Evolutionary conservation across 2,797 vertebrate species (phyloP).

Genomic region (Chaetodon trifasciatus): DNA sequence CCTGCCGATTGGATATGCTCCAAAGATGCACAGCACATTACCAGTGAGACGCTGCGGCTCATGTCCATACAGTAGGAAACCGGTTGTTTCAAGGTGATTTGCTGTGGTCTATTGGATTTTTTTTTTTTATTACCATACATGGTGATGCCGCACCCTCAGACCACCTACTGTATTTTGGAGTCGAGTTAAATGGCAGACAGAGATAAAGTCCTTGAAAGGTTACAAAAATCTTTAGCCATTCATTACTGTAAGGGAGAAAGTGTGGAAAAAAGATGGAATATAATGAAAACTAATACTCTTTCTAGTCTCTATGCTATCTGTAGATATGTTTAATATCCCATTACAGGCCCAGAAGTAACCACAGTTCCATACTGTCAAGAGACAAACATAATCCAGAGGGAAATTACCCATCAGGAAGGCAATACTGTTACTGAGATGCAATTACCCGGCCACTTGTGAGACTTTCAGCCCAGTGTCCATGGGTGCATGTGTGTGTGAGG

Average conservation of each 20-base stretch:
- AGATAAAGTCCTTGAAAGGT: slow-evolving; percentile 82
- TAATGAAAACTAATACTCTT: slow-evolving; percentile 86
- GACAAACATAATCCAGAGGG: slow-evolving; percentile 87
- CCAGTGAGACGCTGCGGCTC: slow-evolving; percentile 57
- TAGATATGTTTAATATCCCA: slow-evolving; percentile 87
- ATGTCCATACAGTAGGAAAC: slow-evolving; percentile 52
- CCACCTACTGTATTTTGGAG: slow-evolving; percentile 57
- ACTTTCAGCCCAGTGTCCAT: slow-evolving; percentile 76
- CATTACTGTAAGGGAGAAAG: slow-evolving; percentile 73
- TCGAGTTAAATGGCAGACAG: slow-evolving; percentile 63
- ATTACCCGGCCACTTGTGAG: slow-evolving; percentile 87
- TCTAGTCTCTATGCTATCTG: slow-evolving; percentile 75
- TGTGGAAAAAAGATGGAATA: slow-evolving; percentile 76
- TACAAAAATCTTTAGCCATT: slow-evolving; percentile 81
- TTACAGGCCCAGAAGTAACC: slow-evolving; percentile 83
- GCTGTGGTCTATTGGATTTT: slow-evolving; percentile 35
- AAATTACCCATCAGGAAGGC: slow-evolving; percentile 89
- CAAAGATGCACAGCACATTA: slow-evolving; percentile 76
- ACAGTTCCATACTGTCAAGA: slow-evolving; percentile 83
- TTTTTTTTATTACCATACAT: slow-evolving; percentile 34
- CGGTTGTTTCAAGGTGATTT: slow-evolving; percentile 78
- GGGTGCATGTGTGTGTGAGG: slow-evolving; percentile 70
- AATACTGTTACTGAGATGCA: slow-evolving; percentile 87
- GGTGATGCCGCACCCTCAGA: slow-evolving; percentile 45
- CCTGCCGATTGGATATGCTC: slow-evolving; percentile 79